Evolutionary conservation across 2,797 vertebrate species (phyloP), one percentile per base, ranked within the genome.

Genomic region (Phataginus tricuspis): DNA sequence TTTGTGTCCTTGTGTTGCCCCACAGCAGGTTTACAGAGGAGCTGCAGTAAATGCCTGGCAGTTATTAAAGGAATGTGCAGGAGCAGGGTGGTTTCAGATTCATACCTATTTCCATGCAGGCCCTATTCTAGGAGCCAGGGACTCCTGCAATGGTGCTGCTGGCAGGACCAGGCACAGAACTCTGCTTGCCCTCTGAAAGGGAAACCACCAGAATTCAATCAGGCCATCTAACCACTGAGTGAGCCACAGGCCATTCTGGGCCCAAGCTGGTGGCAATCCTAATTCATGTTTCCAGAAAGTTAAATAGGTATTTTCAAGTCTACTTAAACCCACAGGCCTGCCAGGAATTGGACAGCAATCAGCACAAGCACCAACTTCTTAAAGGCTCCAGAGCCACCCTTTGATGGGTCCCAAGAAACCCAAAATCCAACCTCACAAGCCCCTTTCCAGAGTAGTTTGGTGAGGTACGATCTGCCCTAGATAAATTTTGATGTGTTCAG

Each of bases 281-380:
- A 27, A 27, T 3, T 39, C 42, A 13, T 2, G 23, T n/a, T 82
- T 18, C n/a, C 37, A 8, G 6, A 3, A 8, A 15, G 53, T 34
- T 59, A 34, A 66, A 31, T 1, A 10, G 45, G 7, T 55, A 6
- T 25, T 9, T 31, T 39, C 18, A n/a, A 19, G 4, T 31, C 57
- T 72, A 49, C 14, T 51, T 53, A 39, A 39, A 68, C 7, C 13
- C 34, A 31, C 1, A 9, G 15, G 15, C 7, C 31, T n/a, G 27
- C 15, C n/a, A 14, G 15, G 19, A 12, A 7, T 6, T 37, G 64
- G 68, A 11, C 1, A 27, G 10, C 37, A 25, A 42, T 7, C n/a
- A n/a, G 0, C 10, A 14, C 0, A 21, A 2, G 9, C 14, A 19
- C 1, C 53, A 11, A 45, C 11, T 11, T 13, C 42, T n/a, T 0